Evolutionary conservation across 2,113 vertebrate genomes (phyloP), one percentile per base, ranked within the genome.

Genomic region (Vulpes ferrilata): DNA sequence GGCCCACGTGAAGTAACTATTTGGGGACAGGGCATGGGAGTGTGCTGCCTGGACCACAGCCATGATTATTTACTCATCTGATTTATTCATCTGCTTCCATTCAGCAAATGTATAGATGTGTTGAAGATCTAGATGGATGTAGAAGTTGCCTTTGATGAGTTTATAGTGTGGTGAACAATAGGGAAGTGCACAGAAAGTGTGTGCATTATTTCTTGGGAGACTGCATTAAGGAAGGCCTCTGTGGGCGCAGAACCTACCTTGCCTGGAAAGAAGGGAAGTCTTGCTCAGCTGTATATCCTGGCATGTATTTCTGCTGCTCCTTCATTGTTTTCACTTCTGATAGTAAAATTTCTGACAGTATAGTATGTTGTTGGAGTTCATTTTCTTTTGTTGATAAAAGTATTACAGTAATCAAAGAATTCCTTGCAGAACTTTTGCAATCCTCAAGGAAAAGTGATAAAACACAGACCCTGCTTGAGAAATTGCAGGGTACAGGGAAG

Each of bases 371-470:
- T 93, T 90, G 65, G 48, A 83, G 59, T 95, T 96, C 27, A 13
- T 73, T 92, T 96, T 78, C 60, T 95, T 59, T 83, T 79, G 78
- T 95, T 93, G 91, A 73, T 83, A 83, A 90, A 90, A 90, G 57
- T 76, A 43, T 92, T 91, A 73, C 25, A 85, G 74, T 96, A 53
- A 92, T 86, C 78, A 97, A 53, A 74, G 90, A 95, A 92, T 96
- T 95, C 48, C 80, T 90, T 93, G 64, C 53, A 95, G 81, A 90
- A 92, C 80, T 89, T 80, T 93, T 85, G 38, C 92, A 96, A 11
- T n/a, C 67, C 55, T 96, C 74, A 85, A 64, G 67, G 65, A 90
- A 73, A 95, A 94, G 85, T 78, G 90, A 86, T 88, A 32, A 48
- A 94, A 62, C 51, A 43, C 94, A 96, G 92, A 53, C 48, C 19